Percentiles rank a stretch among this genome's conserved stretches.
These are phyloP conservation scores for Microcaecilia unicolor DNA, from an alignment of 2,797 vertebrate species.

Conservation along the genomic window DNA sequence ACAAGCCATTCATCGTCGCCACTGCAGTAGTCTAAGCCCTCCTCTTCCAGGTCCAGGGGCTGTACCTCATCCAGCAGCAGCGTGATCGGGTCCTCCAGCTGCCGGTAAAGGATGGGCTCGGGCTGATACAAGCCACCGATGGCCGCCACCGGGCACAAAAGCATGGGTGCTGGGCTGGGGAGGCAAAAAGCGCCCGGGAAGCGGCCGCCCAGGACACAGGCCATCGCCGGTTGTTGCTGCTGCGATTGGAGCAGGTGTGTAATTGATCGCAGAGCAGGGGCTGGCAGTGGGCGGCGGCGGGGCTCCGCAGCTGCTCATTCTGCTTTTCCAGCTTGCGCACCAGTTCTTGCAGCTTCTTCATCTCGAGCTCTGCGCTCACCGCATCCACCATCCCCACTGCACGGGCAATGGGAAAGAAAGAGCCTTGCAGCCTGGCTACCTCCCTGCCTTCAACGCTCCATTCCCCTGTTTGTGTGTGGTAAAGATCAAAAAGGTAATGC, in stretches of 20 bases:
- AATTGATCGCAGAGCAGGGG: conserved; percentile 27
- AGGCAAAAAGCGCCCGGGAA: conserved; percentile 43
- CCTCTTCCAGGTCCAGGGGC: conserved; percentile 70
- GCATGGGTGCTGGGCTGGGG: conserved; percentile 52
- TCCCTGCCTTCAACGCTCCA: no score
- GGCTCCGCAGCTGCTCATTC: conserved; percentile 84
- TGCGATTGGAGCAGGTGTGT: conserved; percentile 37
- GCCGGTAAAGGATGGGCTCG: conserved; percentile 62
- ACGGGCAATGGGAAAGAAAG: no score
- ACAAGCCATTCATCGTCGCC: conserved; percentile 71
- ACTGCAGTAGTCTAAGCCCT: conserved; percentile 44
- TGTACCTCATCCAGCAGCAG: conserved; percentile 78
- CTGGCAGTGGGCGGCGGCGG: conserved; percentile 70
- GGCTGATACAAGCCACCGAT: conserved; percentile 28
- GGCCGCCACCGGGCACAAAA: conserved; percentile 40
- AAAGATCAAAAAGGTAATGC: no score
- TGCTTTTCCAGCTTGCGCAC: conserved; percentile 88
- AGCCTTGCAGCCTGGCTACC: no score
- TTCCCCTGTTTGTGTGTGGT: no score
- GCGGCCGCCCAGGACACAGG: conserved; percentile 24
- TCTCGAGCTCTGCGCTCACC: conserved; percentile 85
- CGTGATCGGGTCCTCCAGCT: not conserved
- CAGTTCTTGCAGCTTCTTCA: conserved; percentile 90
- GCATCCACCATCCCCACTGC: conserved; percentile 73
- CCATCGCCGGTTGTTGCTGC: conserved; percentile 49